Evolutionary conservation across 2,888 invertebrate species (phyloP).

Genomic region (Asteroscopus sphinx): DNA sequence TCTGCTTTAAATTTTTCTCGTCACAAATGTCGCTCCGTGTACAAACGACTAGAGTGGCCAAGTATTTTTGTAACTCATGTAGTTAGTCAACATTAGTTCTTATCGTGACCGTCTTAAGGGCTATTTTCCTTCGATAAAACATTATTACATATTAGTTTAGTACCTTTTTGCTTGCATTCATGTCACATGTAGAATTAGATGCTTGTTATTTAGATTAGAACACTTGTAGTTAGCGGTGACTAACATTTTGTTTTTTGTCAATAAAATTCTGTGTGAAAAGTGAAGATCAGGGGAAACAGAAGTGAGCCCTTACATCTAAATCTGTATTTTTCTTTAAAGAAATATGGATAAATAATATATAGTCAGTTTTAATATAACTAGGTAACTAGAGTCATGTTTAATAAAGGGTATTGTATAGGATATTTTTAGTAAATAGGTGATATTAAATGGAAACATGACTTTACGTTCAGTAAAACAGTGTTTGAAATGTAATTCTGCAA

Average conservation of each 20-base stretch:
- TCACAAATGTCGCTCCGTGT: slow-evolving; percentile 35
- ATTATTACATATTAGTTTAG: slow-evolving; percentile 50
- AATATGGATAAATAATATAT: too few relatives aligned
- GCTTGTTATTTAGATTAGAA: slow-evolving; percentile 56
- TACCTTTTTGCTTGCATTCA: slow-evolving; percentile 54
- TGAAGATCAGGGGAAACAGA: slow-evolving; percentile 8
- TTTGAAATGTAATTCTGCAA: too few relatives aligned
- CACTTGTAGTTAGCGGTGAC: slow-evolving; percentile 61
- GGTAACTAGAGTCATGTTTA: too few relatives aligned
- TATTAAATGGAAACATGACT: too few relatives aligned
- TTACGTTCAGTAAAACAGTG: too few relatives aligned
- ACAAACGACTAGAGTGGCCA: slow-evolving; percentile 24
- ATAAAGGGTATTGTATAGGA: too few relatives aligned
- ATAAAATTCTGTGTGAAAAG: slow-evolving; percentile 11
- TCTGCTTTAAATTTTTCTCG: neutral
- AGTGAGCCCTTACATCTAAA: slow-evolving; percentile 48
- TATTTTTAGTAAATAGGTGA: too few relatives aligned
- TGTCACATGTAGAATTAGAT: slow-evolving; percentile 59
- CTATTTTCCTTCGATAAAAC: slow-evolving; percentile 41
- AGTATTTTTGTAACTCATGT: slow-evolving; percentile 36
- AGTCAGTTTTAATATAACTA: too few relatives aligned
- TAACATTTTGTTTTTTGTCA: slow-evolving; percentile 57
- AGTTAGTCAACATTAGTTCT: slow-evolving; percentile 36
- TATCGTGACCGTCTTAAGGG: slow-evolving; percentile 36
- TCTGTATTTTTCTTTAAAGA: too few relatives aligned